Base-by-base conservation (phyloP, 2,113 vertebrate genomes). In the Aphyosemion australe region DNA sequence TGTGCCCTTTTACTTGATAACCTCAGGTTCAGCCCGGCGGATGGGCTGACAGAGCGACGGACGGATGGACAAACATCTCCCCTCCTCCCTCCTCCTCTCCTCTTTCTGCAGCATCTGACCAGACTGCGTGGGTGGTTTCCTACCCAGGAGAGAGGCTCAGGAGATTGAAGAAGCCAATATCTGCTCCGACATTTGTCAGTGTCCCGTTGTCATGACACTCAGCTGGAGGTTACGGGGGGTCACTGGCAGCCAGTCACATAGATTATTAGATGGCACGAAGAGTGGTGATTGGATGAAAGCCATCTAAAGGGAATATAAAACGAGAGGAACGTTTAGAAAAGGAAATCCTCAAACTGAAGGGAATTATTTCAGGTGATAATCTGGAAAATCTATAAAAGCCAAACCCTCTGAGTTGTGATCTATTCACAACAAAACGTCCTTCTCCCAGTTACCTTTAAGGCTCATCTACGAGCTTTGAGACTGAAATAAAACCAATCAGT, bases 121-220 rank as follows among this genome's bases (percentile, higher is more conserved):
- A 69, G 73, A 71, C 73, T 66, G 73, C 59, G 78, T 83, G 85
- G 87, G 84, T 77, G 66, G 78, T 77, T 80, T 83, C 15, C 54
- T 56, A 74, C 78, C 84, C 78, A 65, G 48, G 82, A 84, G 87
- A 82, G 54, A 68, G 14, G 67, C 72, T 82, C 45, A 55, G 64
- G 73, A 80, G 82, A 88, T 53, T 71, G 69, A 86, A 53, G 82
- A 74, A 85, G 86, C 88, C 85, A 89, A 86, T 88, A 90, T 89
- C 87, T 69, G 59, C 74, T 79, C 78, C 84, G 88, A 91, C 87
- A 85, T 90, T 91, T 89, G 84, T 89, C 82, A 82, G 69, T 71
- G 71, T 84, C 79, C 84, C 20, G 72, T 87, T 86, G 88, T 79
- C 87, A 85, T 84, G 88, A 79, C 79, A 75, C 82, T 76, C 76